phyloP scores from a whole-genome alignment of 2,888 invertebrate species.

The Campaea margaritaria region DNA sequence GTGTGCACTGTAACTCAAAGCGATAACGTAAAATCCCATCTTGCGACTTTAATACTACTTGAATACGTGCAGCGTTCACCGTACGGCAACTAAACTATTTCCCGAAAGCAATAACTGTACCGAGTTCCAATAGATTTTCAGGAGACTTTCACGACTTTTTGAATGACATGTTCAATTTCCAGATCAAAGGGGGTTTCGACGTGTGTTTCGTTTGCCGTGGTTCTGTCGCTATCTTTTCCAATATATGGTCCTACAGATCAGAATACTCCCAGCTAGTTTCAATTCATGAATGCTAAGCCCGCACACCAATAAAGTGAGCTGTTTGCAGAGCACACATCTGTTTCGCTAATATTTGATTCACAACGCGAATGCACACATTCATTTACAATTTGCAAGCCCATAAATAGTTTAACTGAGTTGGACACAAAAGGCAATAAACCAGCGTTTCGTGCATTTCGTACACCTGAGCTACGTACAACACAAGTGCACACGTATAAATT shows the following conservation, averaged over 20 bases:
- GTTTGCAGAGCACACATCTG: conserved; percentile 11
- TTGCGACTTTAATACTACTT: neutral
- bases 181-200: conserved; percentile 50
- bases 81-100: conserved; percentile 2
- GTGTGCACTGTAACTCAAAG: neutral
- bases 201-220: conserved; percentile 48
- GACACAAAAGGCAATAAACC: conserved; percentile 27
- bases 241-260: conserved; percentile 36
- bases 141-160: conserved; percentile 47
- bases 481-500: conserved; percentile 56
- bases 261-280: conserved; percentile 23
- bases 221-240: conserved; percentile 48
- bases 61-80: conserved; percentile 5
- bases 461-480: conserved; percentile 30
- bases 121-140: conserved; percentile 34
- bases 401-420: conserved; percentile 30
- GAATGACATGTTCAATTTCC: conserved; percentile 58
- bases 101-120: conserved; percentile 33
- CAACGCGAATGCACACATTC: conserved; percentile 10
- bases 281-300: conserved; percentile 35
- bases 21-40: conserved; percentile 3
- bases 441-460: conserved; percentile 27
- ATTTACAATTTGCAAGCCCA: conserved; percentile 23
- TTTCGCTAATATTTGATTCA: conserved; percentile 9
- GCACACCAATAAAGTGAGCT: conserved; percentile 20